Evolutionary conservation across 2,888 invertebrate species (phyloP), one percentile per base, ranked within the genome.

Genomic region (Trissonchulus sp.): DNA sequence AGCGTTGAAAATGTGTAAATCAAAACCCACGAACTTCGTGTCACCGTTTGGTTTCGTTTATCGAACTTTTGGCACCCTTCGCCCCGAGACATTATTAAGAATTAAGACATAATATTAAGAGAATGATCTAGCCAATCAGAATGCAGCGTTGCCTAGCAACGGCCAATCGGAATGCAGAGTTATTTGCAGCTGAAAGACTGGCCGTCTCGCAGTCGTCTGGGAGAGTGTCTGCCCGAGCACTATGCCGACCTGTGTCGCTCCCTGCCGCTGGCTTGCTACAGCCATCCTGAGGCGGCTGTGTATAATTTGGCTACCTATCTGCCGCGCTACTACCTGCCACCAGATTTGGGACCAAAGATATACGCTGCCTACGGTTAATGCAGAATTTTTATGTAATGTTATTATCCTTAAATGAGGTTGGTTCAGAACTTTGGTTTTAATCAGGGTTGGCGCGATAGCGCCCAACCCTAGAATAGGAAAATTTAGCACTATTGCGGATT

Each of bases 101-200:
- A n/a, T n/a, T n/a, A n/a, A n/a, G n/a, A n/a, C n/a, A n/a, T n/a
- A n/a, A n/a, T n/a, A n/a, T n/a, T n/a, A n/a, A n/a, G n/a, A n/a
- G n/a, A n/a, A n/a, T n/a, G n/a, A n/a, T n/a, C n/a, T n/a, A n/a
- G n/a, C n/a, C n/a, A n/a, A n/a, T n/a, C n/a, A n/a, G n/a, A n/a
- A n/a, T n/a, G n/a, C n/a, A n/a, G n/a, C n/a, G n/a, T n/a, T n/a
- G n/a, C n/a, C n/a, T n/a, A n/a, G n/a, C n/a, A n/a, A n/a, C n/a
- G n/a, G n/a, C n/a, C n/a, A n/a, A n/a, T n/a, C n/a, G n/a, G n/a
- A 96, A 93, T 80, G 97, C 97, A 1, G 98, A 97, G 84, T 97
- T n/a, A n/a, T 65, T 78, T 86, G 73, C 97, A 98, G 85, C 87
- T 98, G 60, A 96, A 97, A 84, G 97, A 98, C 87, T 98, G 97